phyloP scores from a whole-genome alignment of 2,113 vertebrate genomes.

The Grammomys surdaster region DNA sequence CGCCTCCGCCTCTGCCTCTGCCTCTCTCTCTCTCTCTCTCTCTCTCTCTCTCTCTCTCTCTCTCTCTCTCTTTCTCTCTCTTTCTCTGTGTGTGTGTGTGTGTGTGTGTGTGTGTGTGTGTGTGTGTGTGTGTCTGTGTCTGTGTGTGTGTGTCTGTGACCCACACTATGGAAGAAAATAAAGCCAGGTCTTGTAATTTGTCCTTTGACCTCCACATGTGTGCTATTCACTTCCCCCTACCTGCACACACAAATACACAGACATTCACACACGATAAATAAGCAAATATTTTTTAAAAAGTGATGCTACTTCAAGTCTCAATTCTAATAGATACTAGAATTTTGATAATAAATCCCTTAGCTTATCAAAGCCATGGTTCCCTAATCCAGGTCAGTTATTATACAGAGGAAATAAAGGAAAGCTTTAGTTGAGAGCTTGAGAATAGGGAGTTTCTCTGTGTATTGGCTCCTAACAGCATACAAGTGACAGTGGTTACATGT shows the following conservation, averaged over 20 bases:
- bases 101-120: too few species aligned
- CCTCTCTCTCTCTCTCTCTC: background rate
- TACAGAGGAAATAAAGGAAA: too few species aligned
- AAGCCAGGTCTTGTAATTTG: background rate
- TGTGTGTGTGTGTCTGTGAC: background rate
- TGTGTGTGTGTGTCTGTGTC: too few species aligned
- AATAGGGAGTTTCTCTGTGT: rapidly evolving
- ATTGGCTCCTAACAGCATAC: rapidly evolving
- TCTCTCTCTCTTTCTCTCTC: background rate
- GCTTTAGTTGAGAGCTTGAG: background rate
- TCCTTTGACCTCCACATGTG: background rate
- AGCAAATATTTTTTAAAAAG: background rate
- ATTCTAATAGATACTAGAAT: rapidly evolving
- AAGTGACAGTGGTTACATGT: background rate
- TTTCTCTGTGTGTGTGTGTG: too few species aligned
- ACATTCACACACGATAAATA: background rate
- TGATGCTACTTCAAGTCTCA: background rate
- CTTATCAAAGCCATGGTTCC: background rate
- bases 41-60: background rate
- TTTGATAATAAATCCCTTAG: background rate
- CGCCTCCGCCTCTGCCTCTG: background rate
- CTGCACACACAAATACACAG: background rate
- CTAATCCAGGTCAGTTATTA: rapidly evolving
- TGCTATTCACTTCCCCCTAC: background rate
- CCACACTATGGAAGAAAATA: background rate